Conservation (phyloP, 2,113 vertebrate genomes). For the Cinclus cinclus region DNA sequence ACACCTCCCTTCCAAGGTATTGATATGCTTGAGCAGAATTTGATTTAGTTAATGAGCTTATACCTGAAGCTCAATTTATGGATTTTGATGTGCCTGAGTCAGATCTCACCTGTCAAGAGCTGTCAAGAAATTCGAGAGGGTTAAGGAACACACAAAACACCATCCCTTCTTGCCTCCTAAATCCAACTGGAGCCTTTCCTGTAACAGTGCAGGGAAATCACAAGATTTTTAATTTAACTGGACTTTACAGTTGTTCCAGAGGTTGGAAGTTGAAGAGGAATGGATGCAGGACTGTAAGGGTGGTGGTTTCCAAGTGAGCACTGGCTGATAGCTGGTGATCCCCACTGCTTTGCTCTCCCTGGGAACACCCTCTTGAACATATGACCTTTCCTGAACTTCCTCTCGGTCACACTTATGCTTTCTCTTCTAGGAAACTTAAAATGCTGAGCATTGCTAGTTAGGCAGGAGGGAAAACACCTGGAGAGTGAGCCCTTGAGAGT, state of each 20-base stretch:
- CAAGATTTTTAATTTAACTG: not conserved
- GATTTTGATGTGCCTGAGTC: not conserved
- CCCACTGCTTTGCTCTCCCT: not conserved
- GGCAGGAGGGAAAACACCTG: not conserved
- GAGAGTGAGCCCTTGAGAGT: not conserved
- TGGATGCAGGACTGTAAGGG: not conserved
- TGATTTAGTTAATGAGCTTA: not conserved
- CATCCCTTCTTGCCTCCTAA: not conserved
- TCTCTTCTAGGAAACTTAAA: not conserved
- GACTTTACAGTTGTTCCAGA: not conserved
- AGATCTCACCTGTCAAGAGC: not conserved
- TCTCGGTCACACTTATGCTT: not conserved
- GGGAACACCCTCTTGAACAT: not conserved
- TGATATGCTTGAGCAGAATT: not conserved
- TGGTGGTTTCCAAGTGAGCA: not conserved
- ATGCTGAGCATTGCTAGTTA: not conserved
- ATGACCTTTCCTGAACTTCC: not conserved
- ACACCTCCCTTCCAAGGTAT: not conserved
- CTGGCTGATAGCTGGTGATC: not conserved
- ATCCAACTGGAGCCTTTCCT: not conserved
- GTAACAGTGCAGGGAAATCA: not conserved
- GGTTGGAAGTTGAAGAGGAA: not conserved
- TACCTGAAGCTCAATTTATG: not conserved
- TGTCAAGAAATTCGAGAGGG: not conserved
- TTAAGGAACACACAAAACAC: not conserved